Base-by-base conservation (phyloP, 1,140 invertebrate species). In the Drosophila pseudoananassae region DNA sequence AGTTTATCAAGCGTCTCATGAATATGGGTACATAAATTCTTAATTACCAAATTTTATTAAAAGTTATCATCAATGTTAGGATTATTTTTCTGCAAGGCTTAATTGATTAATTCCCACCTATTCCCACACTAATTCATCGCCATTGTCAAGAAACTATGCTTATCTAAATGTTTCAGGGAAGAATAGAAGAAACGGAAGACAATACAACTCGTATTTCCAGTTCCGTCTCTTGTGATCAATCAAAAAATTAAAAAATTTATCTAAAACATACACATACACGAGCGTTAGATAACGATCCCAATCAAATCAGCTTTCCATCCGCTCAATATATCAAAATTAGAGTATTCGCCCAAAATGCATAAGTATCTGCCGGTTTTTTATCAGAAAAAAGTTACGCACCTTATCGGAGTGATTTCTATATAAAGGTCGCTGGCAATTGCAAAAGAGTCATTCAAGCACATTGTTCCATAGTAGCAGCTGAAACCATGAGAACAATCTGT, bases 171-270 rank as follows among this genome's bases (percentile, higher is more conserved):
- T 43, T 43, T 7, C 6, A 43, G 14, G 14, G n/a, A 15, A 17
- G n/a, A 15, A 17, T 0, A 43, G 15, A 12, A 2, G 14, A 43
- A 43, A 43, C 25, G 52, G 27, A 43, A 49, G 59, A 58, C 17
- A 5, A 43, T 6, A 14, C 12, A 14, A 45, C 8, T n/a, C 6
- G 8, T 54, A 33, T 46, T 40, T 31, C 17, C 49, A 52, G 58
- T 53, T 60, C 23, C 57, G 58, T 14, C 33, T 51, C 45, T 29
- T 29, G 51, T 17, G 33, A 57, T 58, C 81, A 84, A 85, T 84
- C 80, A 80, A 76, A 73, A 53, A 76, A 84, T 85, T 84, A 68
- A 31, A 68, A 79, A 59, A 43, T 9, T 71, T 45, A 45, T 15
- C 14, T 8, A n/a, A 25, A 15, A n/a, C 33, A 20, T n/a, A 8